Conservation (phyloP, 2,113 vertebrate species). For the Anser brachyrhynchus region DNA sequence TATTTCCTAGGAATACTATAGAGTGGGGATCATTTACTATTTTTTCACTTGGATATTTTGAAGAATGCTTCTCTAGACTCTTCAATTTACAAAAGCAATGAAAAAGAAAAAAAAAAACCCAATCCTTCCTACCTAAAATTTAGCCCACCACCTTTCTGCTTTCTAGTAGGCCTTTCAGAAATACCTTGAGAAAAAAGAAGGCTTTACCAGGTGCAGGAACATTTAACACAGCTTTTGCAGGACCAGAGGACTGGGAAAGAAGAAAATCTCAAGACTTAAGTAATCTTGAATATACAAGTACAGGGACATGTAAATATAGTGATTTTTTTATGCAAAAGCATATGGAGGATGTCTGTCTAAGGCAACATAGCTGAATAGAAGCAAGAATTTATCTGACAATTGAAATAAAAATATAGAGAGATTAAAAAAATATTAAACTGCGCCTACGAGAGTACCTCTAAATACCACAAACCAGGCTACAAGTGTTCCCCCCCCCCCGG, state of each 20-base stretch:
- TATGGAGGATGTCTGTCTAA: not conserved
- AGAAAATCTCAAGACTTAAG: not conserved
- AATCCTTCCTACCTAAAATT: not conserved
- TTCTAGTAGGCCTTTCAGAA: not conserved
- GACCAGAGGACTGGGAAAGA: not conserved
- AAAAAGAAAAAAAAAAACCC: not conserved
- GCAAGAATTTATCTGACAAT: not conserved
- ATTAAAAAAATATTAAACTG: not conserved
- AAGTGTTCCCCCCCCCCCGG: not conserved
- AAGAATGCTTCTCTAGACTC: not conserved
- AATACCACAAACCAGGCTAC: not conserved
- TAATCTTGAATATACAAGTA: not conserved
- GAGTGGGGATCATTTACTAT: not conserved
- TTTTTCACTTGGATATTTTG: not conserved
- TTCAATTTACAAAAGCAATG: not conserved
- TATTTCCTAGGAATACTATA: not conserved
- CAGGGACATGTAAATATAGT: not conserved
- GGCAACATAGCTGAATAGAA: not conserved
- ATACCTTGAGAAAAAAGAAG: not conserved
- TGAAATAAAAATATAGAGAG: not conserved
- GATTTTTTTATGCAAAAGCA: not conserved
- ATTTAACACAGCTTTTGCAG: not conserved
- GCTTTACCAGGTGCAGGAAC: not conserved
- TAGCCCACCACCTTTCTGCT: not conserved
- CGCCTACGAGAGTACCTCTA: not conserved